Base-by-base conservation (phyloP, 1,140 invertebrate species). In the Trachelipus rathkii region DNA sequence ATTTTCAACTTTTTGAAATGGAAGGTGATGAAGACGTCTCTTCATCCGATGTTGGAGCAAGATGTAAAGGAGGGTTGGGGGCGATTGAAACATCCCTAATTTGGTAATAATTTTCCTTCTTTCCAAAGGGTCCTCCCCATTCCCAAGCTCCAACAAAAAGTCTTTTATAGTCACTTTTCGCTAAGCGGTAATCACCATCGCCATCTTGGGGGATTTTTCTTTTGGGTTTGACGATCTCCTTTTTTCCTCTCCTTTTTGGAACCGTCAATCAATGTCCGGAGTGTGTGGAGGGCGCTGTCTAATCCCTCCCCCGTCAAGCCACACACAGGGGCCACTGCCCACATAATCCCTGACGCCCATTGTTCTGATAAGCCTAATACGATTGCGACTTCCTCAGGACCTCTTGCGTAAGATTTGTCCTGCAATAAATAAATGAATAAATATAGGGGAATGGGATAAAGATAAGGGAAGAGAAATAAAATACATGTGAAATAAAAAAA, bases 261-360 rank as follows among this genome's bases (percentile, higher is more conserved):
- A 67, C 75, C 75, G 72, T 78, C 77, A 45, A 78, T 78, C 15
- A 78, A 71, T 15, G 74, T 53, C 21, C 77, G 67, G 0, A 81
- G 75, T 50, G 53, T 78, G 67, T 75, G 70, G 46, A 80, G 71
- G 44, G 74, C 77, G 13, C 73, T 72, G 70, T 81, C 78, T 15
- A 81, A 53, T 10, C 78, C 77, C 46, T 78, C 81, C 33, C 78
- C 79, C 0, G 78, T 80, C 43, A 81, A 73, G 10, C 73, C 81
- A 50, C 78, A 79, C 13, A 77, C 76, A 50, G 78, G 77, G 11
- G 76, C 75, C 71, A 78, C 75, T 44, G 82, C 76, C 74, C 73
- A 74, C 80, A 82, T 74, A n/a, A 82, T 73, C 76, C 82, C 78
- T 73, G 78, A 60, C 46, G 76, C 71, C 50, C 50, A 60, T 19